phyloP scores from a whole-genome alignment of 2,113 vertebrate species.

The Nerophis lumbriciformis region DNA sequence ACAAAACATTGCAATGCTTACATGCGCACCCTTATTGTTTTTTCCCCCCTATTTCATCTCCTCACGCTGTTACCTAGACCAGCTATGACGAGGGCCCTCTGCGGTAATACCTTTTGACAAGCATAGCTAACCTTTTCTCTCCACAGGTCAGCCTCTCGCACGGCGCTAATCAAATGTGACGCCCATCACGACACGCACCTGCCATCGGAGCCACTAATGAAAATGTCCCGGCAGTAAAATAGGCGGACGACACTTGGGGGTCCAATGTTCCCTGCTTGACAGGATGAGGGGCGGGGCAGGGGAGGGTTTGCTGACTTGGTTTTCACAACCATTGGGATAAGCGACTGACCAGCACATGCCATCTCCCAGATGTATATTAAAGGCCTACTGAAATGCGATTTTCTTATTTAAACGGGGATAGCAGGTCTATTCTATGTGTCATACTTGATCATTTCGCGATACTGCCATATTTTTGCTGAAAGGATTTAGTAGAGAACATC shows the following conservation, averaged over 20 bases:
- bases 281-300: neutral
- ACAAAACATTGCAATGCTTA: neutral
- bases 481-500: too few species aligned
- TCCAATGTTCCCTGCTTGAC: conserved; percentile 29
- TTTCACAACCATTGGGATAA: conserved; percentile 9
- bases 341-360: neutral
- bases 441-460: too few species aligned
- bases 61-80: conserved; percentile 24
- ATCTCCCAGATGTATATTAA: conserved; percentile 7
- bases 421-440: too few species aligned
- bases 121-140: conserved; percentile 65
- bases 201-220: conserved; percentile 62
- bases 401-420: too few species aligned
- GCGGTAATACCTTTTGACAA: conserved; percentile 68
- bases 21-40: conserved; percentile 22
- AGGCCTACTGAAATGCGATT: too few species aligned
- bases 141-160: conserved; percentile 59
- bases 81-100: conserved; percentile 44
- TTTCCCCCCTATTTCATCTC: conserved; percentile 47
- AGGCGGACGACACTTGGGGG: conserved; percentile 37
- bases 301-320: neutral
- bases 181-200: conserved; percentile 60
- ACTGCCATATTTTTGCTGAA: too few species aligned
- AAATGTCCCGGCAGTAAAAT: conserved; percentile 63
- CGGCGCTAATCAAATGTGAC: conserved; percentile 67